Conservation (phyloP, 2,113 vertebrate genomes). For the Thamnaconus septentrionalis region DNA sequence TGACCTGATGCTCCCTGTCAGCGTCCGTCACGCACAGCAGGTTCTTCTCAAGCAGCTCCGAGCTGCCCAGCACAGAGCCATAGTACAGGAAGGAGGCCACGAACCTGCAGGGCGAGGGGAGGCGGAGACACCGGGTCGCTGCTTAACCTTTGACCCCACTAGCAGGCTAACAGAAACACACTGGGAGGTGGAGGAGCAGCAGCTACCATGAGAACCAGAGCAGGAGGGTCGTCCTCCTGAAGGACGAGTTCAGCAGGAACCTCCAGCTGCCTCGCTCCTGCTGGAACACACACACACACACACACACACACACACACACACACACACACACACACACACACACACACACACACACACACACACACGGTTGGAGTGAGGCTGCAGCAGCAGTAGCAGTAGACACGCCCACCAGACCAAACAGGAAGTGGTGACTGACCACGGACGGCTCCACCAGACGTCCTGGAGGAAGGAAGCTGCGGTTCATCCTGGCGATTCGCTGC, state of each 20-base stretch:
- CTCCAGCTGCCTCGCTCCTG: constrained; percentile 81
- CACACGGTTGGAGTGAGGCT: too few relatives aligned
- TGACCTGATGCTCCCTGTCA: constrained; percentile 15
- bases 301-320: too few relatives aligned
- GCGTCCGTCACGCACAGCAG: constrained; percentile 75
- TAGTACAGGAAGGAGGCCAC: constrained; percentile 93
- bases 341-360: too few relatives aligned
- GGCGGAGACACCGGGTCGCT: not conserved
- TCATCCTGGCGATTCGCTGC: constrained; percentile 82
- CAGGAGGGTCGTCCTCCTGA: constrained; percentile 85
- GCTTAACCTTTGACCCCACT: too few relatives aligned
- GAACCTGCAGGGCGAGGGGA: constrained; percentile 75
- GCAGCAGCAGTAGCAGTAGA: too few relatives aligned
- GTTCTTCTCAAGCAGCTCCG: constrained; percentile 88
- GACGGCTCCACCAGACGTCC: constrained; percentile 79
- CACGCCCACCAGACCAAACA: not conserved
- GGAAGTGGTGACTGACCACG: constrained; percentile 63
- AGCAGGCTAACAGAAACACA: not conserved
- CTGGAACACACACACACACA: constrained; percentile 59
- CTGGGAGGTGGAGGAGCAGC: not conserved
- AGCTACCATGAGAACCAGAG: constrained; percentile 92
- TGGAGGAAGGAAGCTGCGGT: constrained; percentile 74
- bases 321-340: too few relatives aligned
- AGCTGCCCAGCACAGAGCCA: constrained; percentile 87
- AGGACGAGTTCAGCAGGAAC: constrained; percentile 79